phyloP scores from a whole-genome alignment of 2,113 vertebrate species.

The Ascaphus truei region DNA sequence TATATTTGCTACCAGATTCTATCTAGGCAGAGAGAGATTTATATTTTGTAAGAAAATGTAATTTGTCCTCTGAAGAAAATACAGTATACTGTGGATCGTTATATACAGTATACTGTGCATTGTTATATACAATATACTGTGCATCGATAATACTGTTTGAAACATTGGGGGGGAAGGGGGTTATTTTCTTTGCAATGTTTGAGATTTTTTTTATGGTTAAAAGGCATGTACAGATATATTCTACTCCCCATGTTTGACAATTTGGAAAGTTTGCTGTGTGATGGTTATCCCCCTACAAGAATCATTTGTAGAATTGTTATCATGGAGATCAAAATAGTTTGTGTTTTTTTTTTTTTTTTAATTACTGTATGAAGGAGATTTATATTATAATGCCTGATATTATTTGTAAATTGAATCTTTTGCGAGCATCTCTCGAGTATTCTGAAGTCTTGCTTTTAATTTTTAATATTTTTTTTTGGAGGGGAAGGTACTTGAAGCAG shows the following conservation, averaged over 20 bases:
- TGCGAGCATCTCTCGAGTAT: conserved; percentile 63
- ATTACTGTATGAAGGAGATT: conserved; percentile 71
- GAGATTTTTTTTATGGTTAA: not conserved
- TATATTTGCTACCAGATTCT: conserved; percentile 36
- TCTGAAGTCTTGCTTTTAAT: conserved; percentile 66
- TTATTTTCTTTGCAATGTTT: not conserved
- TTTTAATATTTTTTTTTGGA: conserved; percentile 60
- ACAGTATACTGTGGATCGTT: too few species aligned
- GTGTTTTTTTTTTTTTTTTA: conserved; percentile 56
- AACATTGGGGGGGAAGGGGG: too few species aligned
- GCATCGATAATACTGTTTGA: too few species aligned
- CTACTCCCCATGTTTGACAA: conserved; percentile 17
- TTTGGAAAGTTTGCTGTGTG: conserved; percentile 56
- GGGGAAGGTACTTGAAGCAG: conserved; percentile 63
- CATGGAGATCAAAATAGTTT: conserved; percentile 55
- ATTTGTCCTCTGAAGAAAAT: conserved; percentile 3
- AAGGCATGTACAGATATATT: conserved; percentile 21
- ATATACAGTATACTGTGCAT: too few species aligned
- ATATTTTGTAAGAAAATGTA: conserved; percentile 36
- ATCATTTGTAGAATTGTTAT: conserved; percentile 52
- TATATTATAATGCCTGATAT: conserved; percentile 66
- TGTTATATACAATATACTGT: too few species aligned
- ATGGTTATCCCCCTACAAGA: conserved; percentile 53
- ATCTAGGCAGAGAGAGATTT: conserved; percentile 24
- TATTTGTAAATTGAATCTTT: conserved; percentile 71